A percentile compares a stretch with the other conserved stretches of the same genome.
Conservation (phyloP, 2,888 invertebrate species). For the Hydraecia micacea region DNA sequence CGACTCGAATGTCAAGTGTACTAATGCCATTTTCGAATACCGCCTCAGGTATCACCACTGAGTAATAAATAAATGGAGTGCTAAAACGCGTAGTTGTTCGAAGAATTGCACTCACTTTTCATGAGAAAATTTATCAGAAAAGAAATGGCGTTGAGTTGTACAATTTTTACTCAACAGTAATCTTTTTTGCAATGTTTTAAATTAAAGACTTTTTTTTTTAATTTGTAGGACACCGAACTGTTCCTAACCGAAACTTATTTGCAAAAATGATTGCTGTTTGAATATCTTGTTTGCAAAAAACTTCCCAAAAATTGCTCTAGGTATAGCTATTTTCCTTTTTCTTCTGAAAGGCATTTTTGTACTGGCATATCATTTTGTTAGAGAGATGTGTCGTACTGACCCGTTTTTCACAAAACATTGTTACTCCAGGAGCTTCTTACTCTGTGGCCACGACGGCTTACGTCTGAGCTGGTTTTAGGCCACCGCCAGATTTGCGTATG, state of each 20-base stretch:
- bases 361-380: not conserved
- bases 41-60: slow-evolving; percentile 44
- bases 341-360: not conserved
- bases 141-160: not conserved
- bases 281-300: not conserved
- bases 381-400: not conserved
- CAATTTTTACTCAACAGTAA: not conserved
- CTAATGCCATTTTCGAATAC: slow-evolving; percentile 57
- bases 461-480: slow-evolving; percentile 63
- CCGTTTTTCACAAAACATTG: not conserved
- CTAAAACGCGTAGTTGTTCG: not conserved
- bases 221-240: no score
- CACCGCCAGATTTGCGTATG: slow-evolving; percentile 63
- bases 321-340: not conserved
- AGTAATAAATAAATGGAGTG: slow-evolving; percentile 18
- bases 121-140: not conserved
- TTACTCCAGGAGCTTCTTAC: slow-evolving; percentile 8
- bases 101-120: not conserved
- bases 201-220: not conserved
- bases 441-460: slow-evolving; percentile 45
- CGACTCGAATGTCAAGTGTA: slow-evolving; percentile 60
- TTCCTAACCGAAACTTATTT: not conserved
- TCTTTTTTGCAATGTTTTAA: no score
- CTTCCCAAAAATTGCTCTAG: not conserved
- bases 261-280: not conserved